These are phyloP conservation scores for Platerodrilus igneus DNA, from an alignment of 2,888 invertebrate species.

Conservation along the genomic window DNA sequence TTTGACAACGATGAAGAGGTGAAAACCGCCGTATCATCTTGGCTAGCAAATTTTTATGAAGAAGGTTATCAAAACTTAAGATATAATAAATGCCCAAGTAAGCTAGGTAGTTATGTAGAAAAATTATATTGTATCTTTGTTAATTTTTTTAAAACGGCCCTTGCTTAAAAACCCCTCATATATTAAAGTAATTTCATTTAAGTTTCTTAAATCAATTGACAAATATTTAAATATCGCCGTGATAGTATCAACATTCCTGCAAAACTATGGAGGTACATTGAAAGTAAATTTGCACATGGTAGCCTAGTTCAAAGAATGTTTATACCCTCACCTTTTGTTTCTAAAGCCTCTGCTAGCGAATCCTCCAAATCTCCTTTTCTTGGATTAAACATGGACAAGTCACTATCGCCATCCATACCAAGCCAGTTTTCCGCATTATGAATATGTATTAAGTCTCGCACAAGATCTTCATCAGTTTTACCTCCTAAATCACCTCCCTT, in stretches of 20 bases:
- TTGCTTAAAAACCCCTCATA: too few relatives aligned
- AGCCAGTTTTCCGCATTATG: slow-evolving; percentile 95
- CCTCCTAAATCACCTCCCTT: slow-evolving; percentile 83
- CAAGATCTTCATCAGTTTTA: slow-evolving; percentile 84
- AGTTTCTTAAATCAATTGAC: too few relatives aligned
- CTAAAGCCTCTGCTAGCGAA: slow-evolving; percentile 41
- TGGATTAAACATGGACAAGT: slow-evolving; percentile 74
- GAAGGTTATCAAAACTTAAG: too few relatives aligned
- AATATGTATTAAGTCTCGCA: slow-evolving; percentile 81
- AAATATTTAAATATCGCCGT: too few relatives aligned
- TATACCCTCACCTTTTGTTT: slow-evolving; percentile 49
- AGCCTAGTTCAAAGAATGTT: slow-evolving; percentile 7
- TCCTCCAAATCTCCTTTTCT: slow-evolving; percentile 65
- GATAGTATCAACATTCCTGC: slow-evolving; percentile 1
- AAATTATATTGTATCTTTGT: too few relatives aligned
- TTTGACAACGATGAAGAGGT: too few relatives aligned
- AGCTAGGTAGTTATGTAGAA: too few relatives aligned
- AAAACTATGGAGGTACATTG: neutral
- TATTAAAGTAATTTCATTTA: too few relatives aligned
- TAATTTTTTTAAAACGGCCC: too few relatives aligned
- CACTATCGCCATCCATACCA: slow-evolving; percentile 84
- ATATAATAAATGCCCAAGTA: too few relatives aligned
- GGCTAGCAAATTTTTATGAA: too few relatives aligned
- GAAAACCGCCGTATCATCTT: too few relatives aligned
- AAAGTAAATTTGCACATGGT: neutral